phyloP scores from a whole-genome alignment of 2,113 vertebrate genomes.

The Triplophysa rosa region DNA sequence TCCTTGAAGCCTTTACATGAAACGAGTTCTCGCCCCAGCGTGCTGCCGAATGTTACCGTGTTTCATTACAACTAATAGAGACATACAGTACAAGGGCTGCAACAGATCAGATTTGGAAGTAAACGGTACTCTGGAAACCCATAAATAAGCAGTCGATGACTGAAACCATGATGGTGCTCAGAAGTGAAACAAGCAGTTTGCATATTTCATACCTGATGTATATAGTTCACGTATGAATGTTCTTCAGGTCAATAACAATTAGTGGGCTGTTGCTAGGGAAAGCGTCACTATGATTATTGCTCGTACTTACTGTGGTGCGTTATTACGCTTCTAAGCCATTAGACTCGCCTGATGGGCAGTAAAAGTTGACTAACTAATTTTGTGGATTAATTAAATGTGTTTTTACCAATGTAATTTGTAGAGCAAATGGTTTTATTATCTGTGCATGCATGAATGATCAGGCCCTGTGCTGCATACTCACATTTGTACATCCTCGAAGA shows the following conservation, averaged over 20 bases:
- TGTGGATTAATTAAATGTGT: background rate
- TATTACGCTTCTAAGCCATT: background rate
- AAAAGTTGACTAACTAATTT: background rate
- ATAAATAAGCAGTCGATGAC: constrained; percentile 8
- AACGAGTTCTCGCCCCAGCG: constrained; percentile 13
- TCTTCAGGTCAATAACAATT: constrained; percentile 10
- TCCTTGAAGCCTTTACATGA: constrained; percentile 7
- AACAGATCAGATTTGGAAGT: background rate
- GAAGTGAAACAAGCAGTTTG: constrained; percentile 11
- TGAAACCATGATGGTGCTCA: constrained; percentile 12
- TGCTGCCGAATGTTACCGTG: constrained; percentile 23
- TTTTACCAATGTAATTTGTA: constrained; percentile 6
- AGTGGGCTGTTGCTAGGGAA: background rate
- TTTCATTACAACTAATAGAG: constrained; percentile 26
- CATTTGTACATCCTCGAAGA: constrained; percentile 24
- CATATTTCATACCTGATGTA: constrained; percentile 16
- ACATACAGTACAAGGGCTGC: background rate
- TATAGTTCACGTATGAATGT: background rate
- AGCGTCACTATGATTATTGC: background rate
- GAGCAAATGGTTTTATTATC: background rate
- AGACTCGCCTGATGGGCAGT: background rate
- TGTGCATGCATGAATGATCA: background rate
- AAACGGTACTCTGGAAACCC: constrained; percentile 9
- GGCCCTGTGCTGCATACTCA: background rate
- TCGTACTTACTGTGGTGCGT: background rate